phyloP scores from a whole-genome alignment of 2,888 invertebrate genomes.

The Dorcus hopei region DNA sequence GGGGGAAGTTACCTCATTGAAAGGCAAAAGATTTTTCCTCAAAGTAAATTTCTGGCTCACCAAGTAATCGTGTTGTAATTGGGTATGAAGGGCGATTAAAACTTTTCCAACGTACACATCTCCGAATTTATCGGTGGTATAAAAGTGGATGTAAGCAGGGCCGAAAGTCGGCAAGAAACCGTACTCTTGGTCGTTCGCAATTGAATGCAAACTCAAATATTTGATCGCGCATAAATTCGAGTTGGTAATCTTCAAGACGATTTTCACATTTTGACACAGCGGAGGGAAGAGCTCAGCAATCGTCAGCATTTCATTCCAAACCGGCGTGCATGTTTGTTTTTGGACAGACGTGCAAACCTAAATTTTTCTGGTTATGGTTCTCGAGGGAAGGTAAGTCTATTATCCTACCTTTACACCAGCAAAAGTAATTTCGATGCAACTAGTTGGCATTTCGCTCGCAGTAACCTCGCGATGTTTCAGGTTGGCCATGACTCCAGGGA shows the following conservation, averaged over 20 bases:
- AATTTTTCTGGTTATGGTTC: conserved; percentile 13
- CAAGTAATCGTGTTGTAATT: conserved; percentile 59
- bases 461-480: not conserved
- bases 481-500: conserved; percentile 10
- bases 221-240: conserved; percentile 48
- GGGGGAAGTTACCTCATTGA: conserved; percentile 30
- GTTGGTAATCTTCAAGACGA: conserved; percentile 58
- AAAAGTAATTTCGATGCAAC: conserved; percentile 60
- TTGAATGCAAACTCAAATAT: conserved; percentile 56
- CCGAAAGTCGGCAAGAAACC: conserved; percentile 81
- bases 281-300: conserved; percentile 83
- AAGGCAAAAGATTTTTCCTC: conserved; percentile 38
- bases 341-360: conserved; percentile 59
- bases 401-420: conserved; percentile 59
- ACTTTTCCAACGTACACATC: conserved; percentile 69
- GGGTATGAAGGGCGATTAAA: conserved; percentile 68
- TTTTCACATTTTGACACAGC: conserved; percentile 66
- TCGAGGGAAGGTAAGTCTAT: not conserved
- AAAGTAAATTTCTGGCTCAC: conserved; percentile 37
- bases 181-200: conserved; percentile 61
- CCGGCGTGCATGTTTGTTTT: conserved; percentile 60
- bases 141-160: conserved; percentile 76
- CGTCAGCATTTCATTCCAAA: conserved; percentile 74
- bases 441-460: conserved; percentile 37
- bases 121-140: conserved; percentile 57